Percentiles rank a stretch among this genome's conserved stretches.
These are phyloP conservation scores for Mesorhabditis belari DNA, from an alignment of 2,888 invertebrate species.

Conservation along the genomic window DNA sequence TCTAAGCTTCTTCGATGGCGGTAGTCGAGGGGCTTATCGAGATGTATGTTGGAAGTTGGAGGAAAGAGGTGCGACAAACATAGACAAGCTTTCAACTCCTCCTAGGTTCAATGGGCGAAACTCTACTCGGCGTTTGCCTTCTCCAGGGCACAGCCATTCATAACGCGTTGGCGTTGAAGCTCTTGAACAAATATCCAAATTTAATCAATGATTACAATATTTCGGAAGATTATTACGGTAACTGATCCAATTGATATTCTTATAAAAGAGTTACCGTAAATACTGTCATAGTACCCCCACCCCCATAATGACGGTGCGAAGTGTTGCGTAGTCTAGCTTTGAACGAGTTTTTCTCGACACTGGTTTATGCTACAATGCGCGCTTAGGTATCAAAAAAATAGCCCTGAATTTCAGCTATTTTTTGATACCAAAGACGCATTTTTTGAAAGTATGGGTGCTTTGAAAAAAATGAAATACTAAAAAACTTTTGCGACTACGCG, in stretches of 20 bases:
- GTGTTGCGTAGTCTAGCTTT: too few species aligned
- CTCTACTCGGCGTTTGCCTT: slow-evolving; percentile 77
- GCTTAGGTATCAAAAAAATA: too few species aligned
- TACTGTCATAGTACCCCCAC: too few species aligned
- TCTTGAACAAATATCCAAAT: slow-evolving; percentile 85
- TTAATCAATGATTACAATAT: slow-evolving; percentile 91
- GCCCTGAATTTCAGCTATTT: too few species aligned
- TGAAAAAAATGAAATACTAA: too few species aligned
- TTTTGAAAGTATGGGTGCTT: too few species aligned
- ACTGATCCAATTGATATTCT: slow-evolving; percentile 12
- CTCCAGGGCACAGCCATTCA: slow-evolving; percentile 73
- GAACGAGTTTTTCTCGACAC: too few species aligned
- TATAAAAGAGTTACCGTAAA: too few species aligned
- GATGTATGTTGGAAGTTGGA: slow-evolving; percentile 54
- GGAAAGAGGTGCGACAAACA: slow-evolving; percentile 58
- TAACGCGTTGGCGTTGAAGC: slow-evolving; percentile 81
- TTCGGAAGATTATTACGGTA: slow-evolving; percentile 93
- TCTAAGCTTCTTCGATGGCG: slow-evolving; percentile 26
- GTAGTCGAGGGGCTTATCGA: slow-evolving; percentile 62
- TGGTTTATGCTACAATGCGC: too few species aligned
- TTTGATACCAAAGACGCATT: slow-evolving; percentile 16
- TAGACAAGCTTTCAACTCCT: slow-evolving; percentile 62
- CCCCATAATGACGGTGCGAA: too few species aligned
- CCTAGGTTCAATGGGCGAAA: slow-evolving; percentile 69
- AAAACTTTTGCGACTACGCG: too few species aligned